Conservation (phyloP, 2,888 invertebrate species). For the Sesia bembeciformis region DNA sequence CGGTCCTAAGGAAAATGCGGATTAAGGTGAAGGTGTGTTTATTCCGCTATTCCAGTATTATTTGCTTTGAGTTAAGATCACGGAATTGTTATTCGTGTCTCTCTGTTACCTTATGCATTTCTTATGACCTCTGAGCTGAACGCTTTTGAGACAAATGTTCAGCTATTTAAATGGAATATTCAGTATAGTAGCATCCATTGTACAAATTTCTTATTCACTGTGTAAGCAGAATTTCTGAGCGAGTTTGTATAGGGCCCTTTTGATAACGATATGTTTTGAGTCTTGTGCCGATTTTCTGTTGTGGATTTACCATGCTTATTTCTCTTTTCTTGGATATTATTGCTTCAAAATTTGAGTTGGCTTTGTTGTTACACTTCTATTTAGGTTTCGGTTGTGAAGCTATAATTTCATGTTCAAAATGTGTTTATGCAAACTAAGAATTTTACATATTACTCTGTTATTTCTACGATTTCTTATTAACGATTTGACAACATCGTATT, state of each 20-base stretch:
- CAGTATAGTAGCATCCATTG: constrained; percentile 55
- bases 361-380: too few relatives aligned
- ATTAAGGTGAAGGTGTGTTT: neutral
- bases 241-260: constrained; percentile 22
- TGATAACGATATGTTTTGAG: constrained; percentile 20
- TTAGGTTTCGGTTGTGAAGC: too few relatives aligned
- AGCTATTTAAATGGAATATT: constrained; percentile 64
- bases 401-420: too few relatives aligned
- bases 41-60: constrained; percentile 21
- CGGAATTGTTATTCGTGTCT: constrained; percentile 26
- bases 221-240: constrained; percentile 46
- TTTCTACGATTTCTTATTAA: too few relatives aligned
- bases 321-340: neutral
- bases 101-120: constrained; percentile 50
- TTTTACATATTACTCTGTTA: too few relatives aligned
- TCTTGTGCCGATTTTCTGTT: neutral
- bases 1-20: too few relatives aligned
- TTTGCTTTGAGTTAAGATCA: constrained; percentile 21
- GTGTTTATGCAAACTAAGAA: too few relatives aligned
- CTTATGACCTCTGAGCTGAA: constrained; percentile 48
- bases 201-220: constrained; percentile 56
- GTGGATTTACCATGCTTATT: neutral
- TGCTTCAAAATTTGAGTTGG: too few relatives aligned
- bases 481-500: too few relatives aligned
- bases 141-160: constrained; percentile 61